Percentiles rank a stretch among this genome's conserved stretches.
These are phyloP conservation scores for Ascaphus truei DNA, from an alignment of 2,113 vertebrate species.

Conservation along the genomic window DNA sequence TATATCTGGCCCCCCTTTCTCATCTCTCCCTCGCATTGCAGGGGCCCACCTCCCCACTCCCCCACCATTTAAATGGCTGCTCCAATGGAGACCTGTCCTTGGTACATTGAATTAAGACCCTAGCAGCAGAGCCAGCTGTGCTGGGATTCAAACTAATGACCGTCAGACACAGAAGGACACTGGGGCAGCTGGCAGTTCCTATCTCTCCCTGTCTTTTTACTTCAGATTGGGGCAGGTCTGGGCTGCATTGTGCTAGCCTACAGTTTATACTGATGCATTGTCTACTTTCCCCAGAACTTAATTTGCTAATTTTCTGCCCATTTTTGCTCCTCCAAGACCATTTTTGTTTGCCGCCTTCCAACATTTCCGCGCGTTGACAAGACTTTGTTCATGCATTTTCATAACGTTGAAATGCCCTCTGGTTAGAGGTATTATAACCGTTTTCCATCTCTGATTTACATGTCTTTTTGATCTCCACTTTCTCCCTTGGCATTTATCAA, in stretches of 20 bases:
- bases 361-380: conserved; percentile 47
- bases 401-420: conserved; percentile 53
- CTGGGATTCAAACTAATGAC: conserved; percentile 65
- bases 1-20: conserved; percentile 28
- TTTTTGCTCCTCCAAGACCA: conserved; percentile 41
- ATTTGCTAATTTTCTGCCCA: conserved; percentile 54
- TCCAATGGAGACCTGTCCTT: conserved; percentile 57
- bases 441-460: conserved; percentile 55
- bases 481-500: conserved; percentile 56
- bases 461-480: conserved; percentile 57
- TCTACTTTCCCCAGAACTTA: conserved; percentile 53
- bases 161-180: conserved; percentile 62
- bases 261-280: conserved; percentile 40
- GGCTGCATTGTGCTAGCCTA: conserved; percentile 41
- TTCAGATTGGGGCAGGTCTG: conserved; percentile 44
- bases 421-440: conserved; percentile 48
- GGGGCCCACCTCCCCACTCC: conserved; percentile 36
- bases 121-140: conserved; percentile 62
- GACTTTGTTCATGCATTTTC: conserved; percentile 52
- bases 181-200: conserved; percentile 61
- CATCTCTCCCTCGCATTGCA: conserved; percentile 39
- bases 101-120: conserved; percentile 59
- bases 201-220: conserved; percentile 41
- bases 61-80: conserved; percentile 48
- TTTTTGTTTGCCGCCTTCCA: conserved; percentile 40